Base-by-base conservation (phyloP, 2,888 invertebrate genomes). In the Callosobruchus maculatus region DNA sequence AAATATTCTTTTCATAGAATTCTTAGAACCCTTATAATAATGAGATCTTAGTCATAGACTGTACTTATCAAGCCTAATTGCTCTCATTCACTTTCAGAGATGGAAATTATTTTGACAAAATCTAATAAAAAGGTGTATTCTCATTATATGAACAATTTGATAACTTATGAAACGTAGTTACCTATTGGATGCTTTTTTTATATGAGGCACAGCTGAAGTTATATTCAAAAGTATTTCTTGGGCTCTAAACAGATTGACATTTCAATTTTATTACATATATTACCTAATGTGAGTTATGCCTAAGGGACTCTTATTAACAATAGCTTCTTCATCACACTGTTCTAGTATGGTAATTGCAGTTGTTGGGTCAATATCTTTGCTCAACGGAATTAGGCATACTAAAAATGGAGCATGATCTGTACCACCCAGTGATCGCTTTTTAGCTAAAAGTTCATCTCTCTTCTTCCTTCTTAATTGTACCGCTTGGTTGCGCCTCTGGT, bases 381-480 rank as follows among this genome's bases (percentile, higher is more conserved):
- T 92, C 78, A 95, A 85, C 0, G 94, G 92, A 22, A 95, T 88
- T 22, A 94, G 87, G 78, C 93, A 91, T 0, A 95, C 91, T 79
- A 86, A 79, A 82, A 95, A 93, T 0, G 96, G 96, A 0, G 95
- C 91, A 71, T 91, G 90, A 69, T 90, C 88, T 1, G 90, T 89
- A 0, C 93, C 92, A 20, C 97, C 96, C 2, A 97, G 85, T 49
- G 91, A 91, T 72, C 97, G 90, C 85, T 97, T 97, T 83, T 93
- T 91, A 0, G 90, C 88, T 74, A 96, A 86, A 0, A 91, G 90
- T 85, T 96, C 95, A 73, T 96, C 95, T 0, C 96, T 91, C 86
- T 97, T 97, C 77, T 93, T 93, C 84, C 93, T 93, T 26, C 97
- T 91, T 67, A 95, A 88, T 86, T 97, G 94, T 49, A 89, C 87